Percentiles rank a stretch among this genome's conserved stretches.
These are phyloP conservation scores for Esox niger DNA, from an alignment of 2,113 vertebrate species.

Conservation along the genomic window DNA sequence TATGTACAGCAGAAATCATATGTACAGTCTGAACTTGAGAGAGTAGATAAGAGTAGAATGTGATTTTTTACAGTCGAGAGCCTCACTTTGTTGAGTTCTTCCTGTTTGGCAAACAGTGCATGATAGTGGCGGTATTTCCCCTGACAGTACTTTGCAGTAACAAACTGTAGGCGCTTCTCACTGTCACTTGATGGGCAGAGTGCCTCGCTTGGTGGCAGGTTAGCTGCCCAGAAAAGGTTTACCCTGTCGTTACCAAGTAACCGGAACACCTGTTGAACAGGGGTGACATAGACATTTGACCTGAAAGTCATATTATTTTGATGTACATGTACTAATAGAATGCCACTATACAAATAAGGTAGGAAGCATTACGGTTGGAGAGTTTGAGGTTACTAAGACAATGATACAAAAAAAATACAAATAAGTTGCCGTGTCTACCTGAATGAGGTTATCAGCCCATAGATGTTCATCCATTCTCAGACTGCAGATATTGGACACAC, in stretches of 20 bases:
- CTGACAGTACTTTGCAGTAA: conserved; percentile 77
- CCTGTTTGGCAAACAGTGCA: conserved; percentile 75
- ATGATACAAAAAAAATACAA: too few species aligned
- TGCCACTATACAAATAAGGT: conserved; percentile 54
- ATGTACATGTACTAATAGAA: not conserved
- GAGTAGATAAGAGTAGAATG: not conserved
- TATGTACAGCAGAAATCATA: not conserved
- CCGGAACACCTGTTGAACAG: conserved; percentile 67
- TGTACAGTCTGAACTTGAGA: not conserved
- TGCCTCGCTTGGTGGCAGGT: conserved; percentile 77
- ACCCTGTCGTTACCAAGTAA: conserved; percentile 67
- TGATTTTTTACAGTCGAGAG: not conserved
- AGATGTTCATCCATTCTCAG: conserved; percentile 82
- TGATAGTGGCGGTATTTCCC: conserved; percentile 81
- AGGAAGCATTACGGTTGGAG: conserved; percentile 57
- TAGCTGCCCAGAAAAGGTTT: conserved; percentile 82
- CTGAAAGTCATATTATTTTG: not conserved
- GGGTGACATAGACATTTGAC: not conserved
- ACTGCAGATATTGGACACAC: conserved; percentile 78
- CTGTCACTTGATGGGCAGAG: conserved; percentile 57
- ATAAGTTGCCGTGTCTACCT: conserved; percentile 77
- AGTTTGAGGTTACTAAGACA: conserved; percentile 26
- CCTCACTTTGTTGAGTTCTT: conserved; percentile 76
- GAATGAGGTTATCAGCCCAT: conserved; percentile 79
- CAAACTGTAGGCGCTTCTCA: conserved; percentile 61